Conservation (phyloP, 2,113 vertebrate species). For the Channa argus region DNA sequence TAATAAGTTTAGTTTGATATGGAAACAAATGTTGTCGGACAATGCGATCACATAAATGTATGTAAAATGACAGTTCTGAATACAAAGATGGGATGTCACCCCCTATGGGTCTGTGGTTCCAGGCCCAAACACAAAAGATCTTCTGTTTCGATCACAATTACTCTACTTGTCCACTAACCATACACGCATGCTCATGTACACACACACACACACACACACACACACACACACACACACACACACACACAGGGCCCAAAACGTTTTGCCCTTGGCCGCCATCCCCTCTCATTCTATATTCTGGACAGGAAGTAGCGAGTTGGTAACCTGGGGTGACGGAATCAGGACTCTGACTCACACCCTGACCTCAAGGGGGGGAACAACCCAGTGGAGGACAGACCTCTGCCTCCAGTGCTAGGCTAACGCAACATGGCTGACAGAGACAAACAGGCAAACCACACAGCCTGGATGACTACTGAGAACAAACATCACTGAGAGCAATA, state of each 20-base stretch:
- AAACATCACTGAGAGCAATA: slow-evolving; percentile 57
- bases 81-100: slow-evolving; percentile 34
- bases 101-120: slow-evolving; percentile 39
- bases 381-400: slow-evolving; percentile 68
- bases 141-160: slow-evolving; percentile 37
- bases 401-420: slow-evolving; percentile 60
- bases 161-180: slow-evolving; percentile 21
- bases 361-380: slow-evolving; percentile 70
- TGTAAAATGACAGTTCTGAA: slow-evolving; percentile 29
- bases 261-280: slow-evolving; percentile 65
- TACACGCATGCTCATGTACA: slow-evolving; percentile 1
- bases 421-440: slow-evolving; percentile 68
- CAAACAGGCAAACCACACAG: slow-evolving; percentile 58
- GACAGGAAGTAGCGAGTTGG: slow-evolving; percentile 73
- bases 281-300: slow-evolving; percentile 70
- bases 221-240: slow-evolving; percentile 17
- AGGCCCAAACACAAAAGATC: slow-evolving; percentile 20
- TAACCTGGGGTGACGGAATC: slow-evolving; percentile 80
- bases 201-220: slow-evolving; percentile 6
- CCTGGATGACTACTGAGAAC: slow-evolving; percentile 49
- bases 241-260: slow-evolving; percentile 44
- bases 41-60: neutral
- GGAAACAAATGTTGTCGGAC: slow-evolving; percentile 26
- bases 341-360: slow-evolving; percentile 79
- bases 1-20: slow-evolving; percentile 9